These are phyloP conservation scores for Agriopis aurantiaria DNA, from an alignment of 2,888 invertebrate genomes.

Conservation along the genomic window DNA sequence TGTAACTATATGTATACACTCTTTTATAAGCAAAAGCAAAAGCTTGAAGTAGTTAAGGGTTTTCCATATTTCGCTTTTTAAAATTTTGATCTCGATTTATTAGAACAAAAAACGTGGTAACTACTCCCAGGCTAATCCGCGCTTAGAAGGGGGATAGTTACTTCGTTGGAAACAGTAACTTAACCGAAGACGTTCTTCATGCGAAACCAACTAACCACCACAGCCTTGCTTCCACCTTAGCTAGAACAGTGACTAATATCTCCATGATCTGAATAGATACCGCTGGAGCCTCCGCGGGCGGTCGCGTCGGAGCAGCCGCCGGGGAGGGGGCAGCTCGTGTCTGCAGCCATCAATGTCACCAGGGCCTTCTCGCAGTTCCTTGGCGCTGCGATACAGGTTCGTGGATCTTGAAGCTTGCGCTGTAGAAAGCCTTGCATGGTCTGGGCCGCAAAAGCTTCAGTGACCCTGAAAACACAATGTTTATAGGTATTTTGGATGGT, in stretches of 20 bases:
- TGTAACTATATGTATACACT: no score
- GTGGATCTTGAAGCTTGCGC: constrained; percentile 4
- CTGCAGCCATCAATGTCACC: constrained; percentile 91
- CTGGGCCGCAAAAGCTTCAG: neutral
- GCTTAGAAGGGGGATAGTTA: no score
- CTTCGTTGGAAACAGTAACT: neutral
- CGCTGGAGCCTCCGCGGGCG: constrained; percentile 80
- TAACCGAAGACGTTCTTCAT: constrained; percentile 15
- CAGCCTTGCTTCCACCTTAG: constrained; percentile 34
- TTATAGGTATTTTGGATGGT: neutral
- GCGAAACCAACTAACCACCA: constrained; percentile 25
- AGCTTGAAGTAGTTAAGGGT: no score
- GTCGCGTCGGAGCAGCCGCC: constrained; percentile 71
- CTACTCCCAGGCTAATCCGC: no score
- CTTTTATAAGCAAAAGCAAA: no score
- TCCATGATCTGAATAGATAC: constrained; percentile 63
- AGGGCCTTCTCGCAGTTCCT: constrained; percentile 92
- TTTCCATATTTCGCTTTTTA: no score
- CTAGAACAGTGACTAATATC: constrained; percentile 37
- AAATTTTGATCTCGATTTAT: no score
- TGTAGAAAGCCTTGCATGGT: constrained; percentile 3
- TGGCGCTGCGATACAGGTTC: constrained; percentile 92
- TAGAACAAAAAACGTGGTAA: no score
- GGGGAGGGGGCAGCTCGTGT: constrained; percentile 86
- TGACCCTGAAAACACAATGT: neutral